Evolutionary conservation across 2,797 vertebrate genomes (phyloP).

Genomic region (Anableps anableps): DNA sequence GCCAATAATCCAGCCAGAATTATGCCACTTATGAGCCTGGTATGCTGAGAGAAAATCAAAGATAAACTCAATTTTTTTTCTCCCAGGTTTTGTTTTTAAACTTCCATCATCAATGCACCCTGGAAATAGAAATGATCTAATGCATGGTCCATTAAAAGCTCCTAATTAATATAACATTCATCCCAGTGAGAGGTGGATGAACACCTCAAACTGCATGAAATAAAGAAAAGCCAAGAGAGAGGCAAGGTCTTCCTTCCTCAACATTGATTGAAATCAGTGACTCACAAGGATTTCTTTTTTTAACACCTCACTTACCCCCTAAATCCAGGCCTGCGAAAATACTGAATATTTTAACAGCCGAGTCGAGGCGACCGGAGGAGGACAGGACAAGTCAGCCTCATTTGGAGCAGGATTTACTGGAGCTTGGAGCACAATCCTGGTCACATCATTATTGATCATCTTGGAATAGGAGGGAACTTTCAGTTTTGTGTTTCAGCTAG

Average conservation of each 20-base stretch:
- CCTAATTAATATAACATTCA: neutral
- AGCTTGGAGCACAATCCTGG: neutral
- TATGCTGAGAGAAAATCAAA: neutral
- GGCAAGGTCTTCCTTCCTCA: slow-evolving; percentile 12
- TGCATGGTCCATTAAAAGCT: neutral
- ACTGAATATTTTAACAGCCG: slow-evolving; percentile 80
- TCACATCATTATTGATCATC: neutral
- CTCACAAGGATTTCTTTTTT: slow-evolving; percentile 71
- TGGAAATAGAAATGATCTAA: neutral
- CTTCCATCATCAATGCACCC: neutral
- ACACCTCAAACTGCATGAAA: neutral
- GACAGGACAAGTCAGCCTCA: slow-evolving; percentile 48
- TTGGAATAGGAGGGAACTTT: neutral
- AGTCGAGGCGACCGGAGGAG: slow-evolving; percentile 52
- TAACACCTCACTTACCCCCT: slow-evolving; percentile 57
- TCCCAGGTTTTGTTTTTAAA: neutral
- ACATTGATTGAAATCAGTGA: slow-evolving; percentile 83
- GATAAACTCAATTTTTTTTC: neutral
- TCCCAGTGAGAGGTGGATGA: neutral
- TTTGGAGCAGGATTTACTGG: slow-evolving; percentile 36
- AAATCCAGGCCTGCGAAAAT: slow-evolving; percentile 67
- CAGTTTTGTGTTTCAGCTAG: neutral
- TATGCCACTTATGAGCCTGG: neutral
- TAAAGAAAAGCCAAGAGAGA: neutral
- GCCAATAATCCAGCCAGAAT: neutral